Evolutionary conservation across 2,113 vertebrate genomes (phyloP).

Genomic region (Gallinago media): DNA sequence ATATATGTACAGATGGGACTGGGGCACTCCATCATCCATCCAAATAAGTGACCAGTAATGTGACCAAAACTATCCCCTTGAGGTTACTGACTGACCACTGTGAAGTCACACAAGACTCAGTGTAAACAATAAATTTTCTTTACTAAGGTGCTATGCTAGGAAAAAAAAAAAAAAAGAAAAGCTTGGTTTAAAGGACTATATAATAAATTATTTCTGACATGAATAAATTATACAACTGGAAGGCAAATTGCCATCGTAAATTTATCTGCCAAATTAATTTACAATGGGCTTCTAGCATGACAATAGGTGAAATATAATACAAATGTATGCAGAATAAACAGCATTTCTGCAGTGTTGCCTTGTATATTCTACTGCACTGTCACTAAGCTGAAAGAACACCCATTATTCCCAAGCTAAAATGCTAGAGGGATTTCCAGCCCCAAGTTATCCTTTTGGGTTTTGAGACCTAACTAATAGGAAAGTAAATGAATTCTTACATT

Average conservation of each 20-base stretch:
- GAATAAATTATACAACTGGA: slow-evolving; percentile 67
- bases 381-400: background rate
- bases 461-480: background rate
- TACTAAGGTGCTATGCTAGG: slow-evolving; percentile 24
- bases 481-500: background rate
- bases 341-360: background rate
- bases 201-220: slow-evolving; percentile 72
- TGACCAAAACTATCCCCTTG: slow-evolving; percentile 62
- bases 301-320: slow-evolving; percentile 16
- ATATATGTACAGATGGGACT: slow-evolving; percentile 76
- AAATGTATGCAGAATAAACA: background rate
- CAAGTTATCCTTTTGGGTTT: background rate
- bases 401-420: background rate
- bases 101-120: slow-evolving; percentile 28
- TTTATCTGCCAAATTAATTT: slow-evolving; percentile 71
- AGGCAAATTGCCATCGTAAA: slow-evolving; percentile 67
- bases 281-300: slow-evolving; percentile 20
- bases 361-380: background rate
- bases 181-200: background rate
- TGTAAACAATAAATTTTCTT: slow-evolving; percentile 39
- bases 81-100: slow-evolving; percentile 54
- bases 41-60: slow-evolving; percentile 70
- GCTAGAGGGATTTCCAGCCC: background rate
- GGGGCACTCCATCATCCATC: slow-evolving; percentile 62
- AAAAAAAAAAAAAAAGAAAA: background rate